Conservation (phyloP, 2,888 invertebrate genomes). For the Meloe dianella region DNA sequence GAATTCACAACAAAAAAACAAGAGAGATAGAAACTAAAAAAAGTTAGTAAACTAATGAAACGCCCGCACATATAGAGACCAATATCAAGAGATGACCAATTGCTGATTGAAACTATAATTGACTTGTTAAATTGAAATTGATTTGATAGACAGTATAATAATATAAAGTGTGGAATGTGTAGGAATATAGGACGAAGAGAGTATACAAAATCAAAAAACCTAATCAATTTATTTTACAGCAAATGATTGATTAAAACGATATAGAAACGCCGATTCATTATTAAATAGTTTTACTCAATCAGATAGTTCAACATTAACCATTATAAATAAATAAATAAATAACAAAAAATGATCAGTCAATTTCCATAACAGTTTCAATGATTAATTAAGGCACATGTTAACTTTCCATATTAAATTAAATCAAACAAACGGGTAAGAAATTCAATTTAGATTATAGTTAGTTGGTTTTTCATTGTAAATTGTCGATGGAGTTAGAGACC, state of each 20-base stretch:
- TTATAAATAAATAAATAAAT: background rate
- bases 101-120: slow-evolving; percentile 56
- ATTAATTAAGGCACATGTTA: slow-evolving; percentile 5
- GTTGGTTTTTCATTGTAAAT: background rate
- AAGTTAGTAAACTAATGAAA: background rate
- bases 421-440: background rate
- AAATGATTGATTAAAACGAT: slow-evolving; percentile 57
- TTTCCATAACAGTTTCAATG: slow-evolving; percentile 3
- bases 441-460: background rate
- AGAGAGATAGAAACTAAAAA: background rate
- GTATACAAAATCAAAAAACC: slow-evolving; percentile 50
- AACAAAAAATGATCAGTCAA: background rate
- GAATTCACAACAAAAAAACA: background rate
- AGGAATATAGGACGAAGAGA: slow-evolving; percentile 18
- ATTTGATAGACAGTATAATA: slow-evolving; percentile 54
- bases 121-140: slow-evolving; percentile 60
- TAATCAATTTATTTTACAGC: slow-evolving; percentile 58
- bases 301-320: background rate
- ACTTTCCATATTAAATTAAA: slow-evolving; percentile 3
- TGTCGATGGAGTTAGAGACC: background rate
- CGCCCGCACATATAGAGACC: background rate
- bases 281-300: slow-evolving; percentile 34
- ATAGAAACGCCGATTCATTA: slow-evolving; percentile 56
- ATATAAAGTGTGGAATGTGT: background rate
- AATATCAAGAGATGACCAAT: slow-evolving; percentile 3